Evolutionary conservation across 2,888 invertebrate species (phyloP), one percentile per base, ranked within the genome.

Genomic region (Stenoptilia bipunctidactyla): DNA sequence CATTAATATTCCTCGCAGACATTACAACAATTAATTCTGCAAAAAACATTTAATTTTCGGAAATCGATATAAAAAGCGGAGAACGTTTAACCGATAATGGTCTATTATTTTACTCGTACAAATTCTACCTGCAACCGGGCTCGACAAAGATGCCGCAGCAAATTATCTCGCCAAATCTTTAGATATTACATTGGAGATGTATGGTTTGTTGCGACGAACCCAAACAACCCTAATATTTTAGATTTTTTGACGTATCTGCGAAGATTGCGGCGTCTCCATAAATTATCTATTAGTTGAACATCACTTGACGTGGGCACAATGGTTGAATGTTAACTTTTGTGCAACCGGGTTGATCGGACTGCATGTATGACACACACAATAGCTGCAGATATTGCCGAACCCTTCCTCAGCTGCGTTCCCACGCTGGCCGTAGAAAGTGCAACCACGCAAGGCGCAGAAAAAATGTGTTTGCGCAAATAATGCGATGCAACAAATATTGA

Each of bases 391-490:
- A 56, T 55, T 58, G 61, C 55, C 61, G 66, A 79, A 77, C 82
- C 80, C 80, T 79, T 80, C 76, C 69, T 58, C 82, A 82, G 82
- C 77, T 83, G 82, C 82, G 68, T 82, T 80, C 83, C 82, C 82
- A 82, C 83, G 82, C 65, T 68, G 52, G 74, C 79, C 82, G 82
- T 82, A 82, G 83, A 79, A 59, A 60, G 62, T 56, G 61, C 54
- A 60, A 57, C 58, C 52, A 61, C 58, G 40, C 48, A 45, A 45
- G 38, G 34, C 41, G 34, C 41, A 47, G 46, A 45, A 51, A 70
- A 71, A 73, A 45, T 79, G 75, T 69, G 39, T 59, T 70, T 80
- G 80, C 74, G 79, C 79, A 82, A 83, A 75, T 64, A 70, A 63
- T 66, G 66, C 66, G 69, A 66, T 53, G 66, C 64, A 67, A 70